phyloP scores from a whole-genome alignment of 2,888 invertebrate genomes.

The Lycophotia porphyrea region DNA sequence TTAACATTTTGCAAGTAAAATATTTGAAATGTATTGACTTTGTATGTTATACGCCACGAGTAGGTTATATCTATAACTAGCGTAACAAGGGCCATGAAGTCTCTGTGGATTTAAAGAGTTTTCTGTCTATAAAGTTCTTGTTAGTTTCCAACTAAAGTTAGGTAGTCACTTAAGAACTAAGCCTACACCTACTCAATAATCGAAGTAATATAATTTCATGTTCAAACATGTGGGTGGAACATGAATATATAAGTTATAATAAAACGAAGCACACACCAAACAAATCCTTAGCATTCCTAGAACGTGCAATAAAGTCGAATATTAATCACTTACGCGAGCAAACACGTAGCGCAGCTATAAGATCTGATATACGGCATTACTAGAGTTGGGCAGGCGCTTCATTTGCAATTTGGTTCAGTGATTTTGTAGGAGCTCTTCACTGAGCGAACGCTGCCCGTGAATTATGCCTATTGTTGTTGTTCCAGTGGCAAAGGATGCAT shows the following conservation, averaged over 20 bases:
- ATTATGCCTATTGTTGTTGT: conserved; percentile 83
- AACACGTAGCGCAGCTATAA: conserved; percentile 66
- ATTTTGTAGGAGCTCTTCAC: conserved; percentile 80
- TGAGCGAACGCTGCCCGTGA: conserved; percentile 74
- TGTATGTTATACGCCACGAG: background rate
- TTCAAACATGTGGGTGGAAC: background rate
- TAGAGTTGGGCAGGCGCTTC: conserved; percentile 73
- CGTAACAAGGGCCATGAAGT: background rate
- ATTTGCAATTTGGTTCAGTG: conserved; percentile 86
- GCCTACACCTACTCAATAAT: conserved; percentile 7
- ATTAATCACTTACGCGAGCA: conserved; percentile 67
- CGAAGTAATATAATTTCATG: conserved; percentile 5
- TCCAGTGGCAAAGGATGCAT: conserved; percentile 73
- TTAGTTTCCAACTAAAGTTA: conserved; percentile 15
- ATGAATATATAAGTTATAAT: conserved; percentile 16
- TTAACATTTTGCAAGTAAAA: conserved; percentile 34
- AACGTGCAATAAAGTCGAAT: conserved; percentile 58
- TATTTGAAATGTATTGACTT: conserved; percentile 37
- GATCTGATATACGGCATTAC: conserved; percentile 70
- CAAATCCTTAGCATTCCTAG: conserved; percentile 40
- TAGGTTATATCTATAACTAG: background rate
- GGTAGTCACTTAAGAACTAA: background rate
- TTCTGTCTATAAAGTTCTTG: conserved; percentile 33
- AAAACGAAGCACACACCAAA: conserved; percentile 34
- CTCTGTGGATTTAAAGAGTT: conserved; percentile 15